Evolutionary conservation across 1,140 invertebrate species (phyloP).

Genomic region (Penaeus indicus): DNA sequence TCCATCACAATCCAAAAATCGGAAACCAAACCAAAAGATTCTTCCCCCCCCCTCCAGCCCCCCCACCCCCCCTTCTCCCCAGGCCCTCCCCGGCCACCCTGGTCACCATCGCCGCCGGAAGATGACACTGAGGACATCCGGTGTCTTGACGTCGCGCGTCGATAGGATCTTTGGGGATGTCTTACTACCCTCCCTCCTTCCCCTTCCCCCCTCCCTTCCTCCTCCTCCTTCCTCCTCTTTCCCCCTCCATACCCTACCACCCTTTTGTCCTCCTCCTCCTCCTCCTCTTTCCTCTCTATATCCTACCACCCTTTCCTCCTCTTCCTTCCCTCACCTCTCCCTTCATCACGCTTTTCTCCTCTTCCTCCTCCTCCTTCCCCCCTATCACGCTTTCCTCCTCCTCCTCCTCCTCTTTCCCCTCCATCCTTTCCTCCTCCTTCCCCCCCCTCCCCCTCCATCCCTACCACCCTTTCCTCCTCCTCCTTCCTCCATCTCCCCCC

Average conservation of each 20-base stretch:
- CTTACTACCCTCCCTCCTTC: neutral
- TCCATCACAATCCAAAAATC: too few species aligned
- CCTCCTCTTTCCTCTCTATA: neutral
- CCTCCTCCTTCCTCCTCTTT: neutral
- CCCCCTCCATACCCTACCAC: neutral
- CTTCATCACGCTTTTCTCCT: neutral
- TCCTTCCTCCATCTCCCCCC: neutral
- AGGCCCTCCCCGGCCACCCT: too few species aligned
- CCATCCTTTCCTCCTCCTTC: constrained; percentile 1
- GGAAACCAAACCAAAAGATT: too few species aligned
- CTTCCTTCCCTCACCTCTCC: neutral
- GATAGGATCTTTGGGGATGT: too few species aligned
- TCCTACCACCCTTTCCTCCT: neutral
- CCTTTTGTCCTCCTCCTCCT: neutral
- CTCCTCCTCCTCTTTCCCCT: neutral
- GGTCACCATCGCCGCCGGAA: too few species aligned
- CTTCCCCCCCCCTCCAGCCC: too few species aligned
- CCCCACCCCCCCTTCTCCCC: too few species aligned
- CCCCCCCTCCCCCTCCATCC: neutral
- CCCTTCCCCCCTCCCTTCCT: neutral
- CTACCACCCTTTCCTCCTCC: neutral
- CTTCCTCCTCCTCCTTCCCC: neutral
- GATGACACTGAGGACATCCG: too few species aligned
- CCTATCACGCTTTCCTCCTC: neutral
- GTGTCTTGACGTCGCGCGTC: too few species aligned